Base-by-base conservation (phyloP, 2,888 invertebrate genomes). In the Spilosoma lubricipeda region DNA sequence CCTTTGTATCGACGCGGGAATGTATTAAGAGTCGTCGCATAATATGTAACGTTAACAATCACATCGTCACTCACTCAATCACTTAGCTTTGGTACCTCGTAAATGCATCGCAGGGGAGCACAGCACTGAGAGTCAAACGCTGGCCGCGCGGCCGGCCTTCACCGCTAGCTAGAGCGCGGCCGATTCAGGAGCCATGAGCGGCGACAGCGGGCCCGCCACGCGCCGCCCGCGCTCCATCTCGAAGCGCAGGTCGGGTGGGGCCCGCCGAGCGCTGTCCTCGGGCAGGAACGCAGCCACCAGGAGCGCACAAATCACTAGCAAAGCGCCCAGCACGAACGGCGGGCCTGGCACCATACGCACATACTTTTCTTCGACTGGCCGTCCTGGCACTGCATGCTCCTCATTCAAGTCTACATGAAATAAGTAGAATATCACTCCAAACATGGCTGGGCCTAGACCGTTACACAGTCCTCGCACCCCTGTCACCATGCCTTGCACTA, bases 381-480 rank as follows among this genome's bases (percentile, higher is more conserved):
- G 87, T 11, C 91, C 91, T 5, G 88, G 79, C 30, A 83, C 81
- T 9, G 90, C 92, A 83, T 96, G 96, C 76, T 98, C 97, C 85
- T 98, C 98, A 91, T 99, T 99, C 89, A 99, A 96, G 96, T 99
- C 99, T 82, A 99, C 99, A 93, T 99, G 98, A 95, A 99, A 99
- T 89, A 99, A 96, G 96, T 99, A 99, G 96, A 99, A 99, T 87
- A 99, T 98, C 84, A 99, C 97, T 30, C 99, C 99, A 92, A 99
- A 99, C 97, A 99, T 98, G 66, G 99, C 99, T 0, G 99, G 99
- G 0, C 99, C 99, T 71, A 99, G 96, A 27, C 99, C 99, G 91
- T 99, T 99, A 91, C 99, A 99, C 70, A 99, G 97, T 0, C 99
- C 99, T 80, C 99, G 96, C 96, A 99, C 99, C 23, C 99, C 99